phyloP scores from a whole-genome alignment of 1,140 invertebrate genomes.

The Helicoverpa armigera region DNA sequence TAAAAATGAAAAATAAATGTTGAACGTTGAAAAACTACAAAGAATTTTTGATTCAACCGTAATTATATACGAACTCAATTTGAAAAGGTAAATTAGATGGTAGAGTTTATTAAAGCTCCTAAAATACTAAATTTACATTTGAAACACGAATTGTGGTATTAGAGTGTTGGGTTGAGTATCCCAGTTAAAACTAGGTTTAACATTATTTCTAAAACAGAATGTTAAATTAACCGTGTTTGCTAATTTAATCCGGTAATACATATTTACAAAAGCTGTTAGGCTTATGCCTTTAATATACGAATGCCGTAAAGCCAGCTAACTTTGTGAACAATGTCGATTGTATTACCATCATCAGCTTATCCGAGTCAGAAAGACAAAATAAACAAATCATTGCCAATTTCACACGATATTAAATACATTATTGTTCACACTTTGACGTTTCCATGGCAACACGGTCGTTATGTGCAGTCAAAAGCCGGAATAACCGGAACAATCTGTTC shows the following conservation, averaged over 20 bases:
- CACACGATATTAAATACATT: too few species aligned
- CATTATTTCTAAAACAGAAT: slow-evolving; percentile 39
- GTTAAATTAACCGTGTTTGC: slow-evolving; percentile 25
- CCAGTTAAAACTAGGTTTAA: slow-evolving; percentile 23
- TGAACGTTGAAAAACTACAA: neutral
- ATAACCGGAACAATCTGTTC: too few species aligned
- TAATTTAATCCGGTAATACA: slow-evolving; percentile 18
- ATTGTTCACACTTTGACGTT: too few species aligned
- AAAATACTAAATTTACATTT: slow-evolving; percentile 30
- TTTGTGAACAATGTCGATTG: too few species aligned
- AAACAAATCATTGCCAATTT: too few species aligned
- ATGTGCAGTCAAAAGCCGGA: too few species aligned
- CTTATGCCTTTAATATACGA: slow-evolving; percentile 1
- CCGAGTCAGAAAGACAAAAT: too few species aligned
- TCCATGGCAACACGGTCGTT: too few species aligned
- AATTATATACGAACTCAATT: slow-evolving; percentile 13
- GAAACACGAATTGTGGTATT: slow-evolving; percentile 34
- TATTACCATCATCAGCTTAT: too few species aligned
- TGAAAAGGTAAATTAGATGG: slow-evolving; percentile 27
- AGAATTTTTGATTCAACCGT: neutral
- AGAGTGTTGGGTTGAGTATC: slow-evolving; percentile 18
- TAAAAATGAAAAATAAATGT: neutral
- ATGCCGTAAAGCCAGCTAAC: neutral
- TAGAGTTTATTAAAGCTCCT: slow-evolving; percentile 33
- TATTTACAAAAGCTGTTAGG: slow-evolving; percentile 16